Percentiles rank a stretch among this genome's conserved stretches.
phyloP scores from a whole-genome alignment of 2,888 invertebrate genomes.

The Ethmia dodecea region DNA sequence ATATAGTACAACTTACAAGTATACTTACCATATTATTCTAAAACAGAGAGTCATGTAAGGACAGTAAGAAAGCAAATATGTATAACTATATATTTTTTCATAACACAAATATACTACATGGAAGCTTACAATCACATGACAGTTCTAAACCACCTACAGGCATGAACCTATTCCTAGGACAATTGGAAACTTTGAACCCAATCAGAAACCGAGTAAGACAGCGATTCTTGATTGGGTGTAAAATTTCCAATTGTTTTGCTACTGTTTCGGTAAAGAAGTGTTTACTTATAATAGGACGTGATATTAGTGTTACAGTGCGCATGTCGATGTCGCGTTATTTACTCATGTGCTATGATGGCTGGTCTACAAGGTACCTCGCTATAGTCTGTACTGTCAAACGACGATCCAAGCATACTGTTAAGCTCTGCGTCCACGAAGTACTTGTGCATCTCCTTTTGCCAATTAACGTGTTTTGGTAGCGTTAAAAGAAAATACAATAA shows the following conservation, averaged over 20 bases:
- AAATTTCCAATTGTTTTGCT: not conserved
- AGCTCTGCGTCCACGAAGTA: slow-evolving; percentile 90
- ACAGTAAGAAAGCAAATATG: slow-evolving; percentile 35
- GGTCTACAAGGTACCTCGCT: slow-evolving; percentile 57
- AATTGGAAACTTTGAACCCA: slow-evolving; percentile 9
- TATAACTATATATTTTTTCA: no score
- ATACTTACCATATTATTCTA: slow-evolving; percentile 54
- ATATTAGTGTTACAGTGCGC: slow-evolving; percentile 18
- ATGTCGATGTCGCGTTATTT: slow-evolving; percentile 9
- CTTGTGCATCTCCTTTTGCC: slow-evolving; percentile 86
- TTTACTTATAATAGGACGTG: slow-evolving; percentile 14
- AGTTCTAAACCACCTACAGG: slow-evolving; percentile 14
- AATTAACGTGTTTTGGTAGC: slow-evolving; percentile 71
- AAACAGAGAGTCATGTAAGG: slow-evolving; percentile 65
- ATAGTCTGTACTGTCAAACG: slow-evolving; percentile 77
- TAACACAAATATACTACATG: slow-evolving; percentile 66
- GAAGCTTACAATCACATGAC: slow-evolving; percentile 41
- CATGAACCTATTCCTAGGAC: slow-evolving; percentile 14
- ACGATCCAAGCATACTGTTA: slow-evolving; percentile 84
- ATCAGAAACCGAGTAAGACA: slow-evolving; percentile 4
- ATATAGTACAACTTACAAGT: not conserved
- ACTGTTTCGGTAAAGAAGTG: slow-evolving; percentile 10
- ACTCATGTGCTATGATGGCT: slow-evolving; percentile 17
- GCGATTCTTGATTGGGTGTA: slow-evolving; percentile 9
- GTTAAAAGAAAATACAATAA: slow-evolving; percentile 68